Evolutionary conservation across 2,113 vertebrate genomes (phyloP).

Genomic region (Pheucticus melanocephalus): DNA sequence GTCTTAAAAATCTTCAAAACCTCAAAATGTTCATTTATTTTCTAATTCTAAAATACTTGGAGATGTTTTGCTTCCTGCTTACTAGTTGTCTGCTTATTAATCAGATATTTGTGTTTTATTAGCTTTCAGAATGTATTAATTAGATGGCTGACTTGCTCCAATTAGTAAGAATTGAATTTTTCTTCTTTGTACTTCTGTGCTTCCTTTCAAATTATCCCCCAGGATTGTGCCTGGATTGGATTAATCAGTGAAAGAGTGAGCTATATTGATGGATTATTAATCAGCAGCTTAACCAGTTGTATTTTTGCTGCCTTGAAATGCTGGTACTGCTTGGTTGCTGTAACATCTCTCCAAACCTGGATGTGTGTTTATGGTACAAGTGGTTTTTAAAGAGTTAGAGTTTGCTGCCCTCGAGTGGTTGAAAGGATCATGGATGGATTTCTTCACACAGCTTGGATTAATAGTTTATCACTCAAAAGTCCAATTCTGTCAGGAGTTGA

Average conservation of each 20-base stretch:
- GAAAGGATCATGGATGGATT: not conserved
- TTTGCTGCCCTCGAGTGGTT: conserved; percentile 58
- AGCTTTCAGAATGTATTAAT: not conserved
- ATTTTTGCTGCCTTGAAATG: not conserved
- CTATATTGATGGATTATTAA: not conserved
- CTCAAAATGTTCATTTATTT: not conserved
- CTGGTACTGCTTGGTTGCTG: not conserved
- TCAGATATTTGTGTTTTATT: not conserved
- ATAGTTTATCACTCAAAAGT: not conserved
- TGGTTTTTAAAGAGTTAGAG: not conserved
- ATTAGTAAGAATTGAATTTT: not conserved
- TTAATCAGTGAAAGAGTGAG: not conserved
- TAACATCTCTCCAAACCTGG: not conserved
- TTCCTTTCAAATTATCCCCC: not conserved
- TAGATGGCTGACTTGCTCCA: not conserved
- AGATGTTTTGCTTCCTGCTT: not conserved
- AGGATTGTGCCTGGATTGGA: not conserved
- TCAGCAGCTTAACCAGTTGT: not conserved
- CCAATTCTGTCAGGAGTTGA: not conserved
- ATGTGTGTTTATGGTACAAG: not conserved
- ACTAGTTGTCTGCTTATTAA: not conserved
- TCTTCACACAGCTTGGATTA: not conserved
- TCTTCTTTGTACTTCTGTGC: not conserved
- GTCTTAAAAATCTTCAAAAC: not conserved
- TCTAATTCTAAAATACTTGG: not conserved